A percentile compares a stretch with the other conserved stretches of the same genome.
Conservation (phyloP, 2,113 vertebrate genomes). For the Riparia riparia region DNA sequence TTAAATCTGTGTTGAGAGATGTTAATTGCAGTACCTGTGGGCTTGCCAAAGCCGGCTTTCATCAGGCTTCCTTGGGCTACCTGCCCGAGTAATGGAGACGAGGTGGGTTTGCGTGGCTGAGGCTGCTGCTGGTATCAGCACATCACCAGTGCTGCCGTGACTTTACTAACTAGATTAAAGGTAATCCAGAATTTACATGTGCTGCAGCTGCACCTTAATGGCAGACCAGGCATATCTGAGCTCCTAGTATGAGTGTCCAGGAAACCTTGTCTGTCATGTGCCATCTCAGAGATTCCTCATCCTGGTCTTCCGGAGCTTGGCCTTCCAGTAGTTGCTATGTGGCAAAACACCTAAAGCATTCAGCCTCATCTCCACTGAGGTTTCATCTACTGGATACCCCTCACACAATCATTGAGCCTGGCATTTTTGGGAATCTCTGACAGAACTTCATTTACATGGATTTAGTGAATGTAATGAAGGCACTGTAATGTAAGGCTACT, state of each 20-base stretch:
- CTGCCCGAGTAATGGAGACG: neutral
- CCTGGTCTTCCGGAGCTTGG: neutral
- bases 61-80: neutral
- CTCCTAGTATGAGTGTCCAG: neutral
- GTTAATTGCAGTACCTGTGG: neutral
- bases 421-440: neutral
- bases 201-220: neutral
- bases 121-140: neutral
- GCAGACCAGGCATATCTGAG: neutral
- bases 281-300: neutral
- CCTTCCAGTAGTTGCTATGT: neutral
- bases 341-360: neutral
- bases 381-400: neutral
- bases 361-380: neutral
- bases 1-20: neutral
- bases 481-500: neutral
- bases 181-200: neutral
- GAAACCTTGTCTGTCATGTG: neutral
- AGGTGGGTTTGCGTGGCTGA: neutral
- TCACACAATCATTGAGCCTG: neutral
- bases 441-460: neutral
- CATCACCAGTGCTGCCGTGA: neutral
- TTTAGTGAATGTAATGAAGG: neutral
- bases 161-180: neutral
- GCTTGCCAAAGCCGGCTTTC: neutral